Conservation (phyloP, 2,888 invertebrate species). For the Lumbricus terrestris region DNA sequence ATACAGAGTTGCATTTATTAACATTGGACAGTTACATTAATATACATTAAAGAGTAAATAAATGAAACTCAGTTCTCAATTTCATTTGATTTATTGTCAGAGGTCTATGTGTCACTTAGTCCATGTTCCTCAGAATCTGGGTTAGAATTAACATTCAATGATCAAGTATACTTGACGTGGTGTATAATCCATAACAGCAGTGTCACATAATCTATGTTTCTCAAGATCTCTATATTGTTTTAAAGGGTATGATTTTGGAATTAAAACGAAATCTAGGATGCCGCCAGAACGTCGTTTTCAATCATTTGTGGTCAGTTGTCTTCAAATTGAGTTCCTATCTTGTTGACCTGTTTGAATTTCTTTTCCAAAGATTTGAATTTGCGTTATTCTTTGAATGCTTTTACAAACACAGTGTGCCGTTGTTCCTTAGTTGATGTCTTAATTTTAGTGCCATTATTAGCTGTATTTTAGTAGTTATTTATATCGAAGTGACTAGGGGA, state of each 20-base stretch:
- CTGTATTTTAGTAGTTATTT: neutral
- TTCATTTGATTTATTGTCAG: neutral
- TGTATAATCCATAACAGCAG: neutral
- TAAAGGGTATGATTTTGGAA: neutral
- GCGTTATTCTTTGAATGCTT: neutral
- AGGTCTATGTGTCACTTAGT: too few species aligned
- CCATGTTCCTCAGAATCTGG: too few species aligned
- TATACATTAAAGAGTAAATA: neutral
- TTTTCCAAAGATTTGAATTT: neutral
- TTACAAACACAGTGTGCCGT: neutral
- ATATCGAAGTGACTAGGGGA: too few species aligned
- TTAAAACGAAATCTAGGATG: neutral
- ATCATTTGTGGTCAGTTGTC: neutral
- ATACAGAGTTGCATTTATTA: neutral
- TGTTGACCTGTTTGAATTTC: neutral
- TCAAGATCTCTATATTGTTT: neutral
- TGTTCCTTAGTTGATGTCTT: neutral
- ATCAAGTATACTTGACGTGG: neutral
- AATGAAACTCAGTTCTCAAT: neutral
- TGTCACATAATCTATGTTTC: neutral
- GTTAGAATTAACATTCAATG: too few species aligned
- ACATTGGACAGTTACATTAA: neutral
- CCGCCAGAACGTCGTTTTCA: neutral
- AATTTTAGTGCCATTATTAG: neutral
- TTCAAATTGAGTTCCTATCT: neutral